Evolutionary conservation across 2,888 invertebrate genomes (phyloP).

Genomic region (Stegophylla sp.): DNA sequence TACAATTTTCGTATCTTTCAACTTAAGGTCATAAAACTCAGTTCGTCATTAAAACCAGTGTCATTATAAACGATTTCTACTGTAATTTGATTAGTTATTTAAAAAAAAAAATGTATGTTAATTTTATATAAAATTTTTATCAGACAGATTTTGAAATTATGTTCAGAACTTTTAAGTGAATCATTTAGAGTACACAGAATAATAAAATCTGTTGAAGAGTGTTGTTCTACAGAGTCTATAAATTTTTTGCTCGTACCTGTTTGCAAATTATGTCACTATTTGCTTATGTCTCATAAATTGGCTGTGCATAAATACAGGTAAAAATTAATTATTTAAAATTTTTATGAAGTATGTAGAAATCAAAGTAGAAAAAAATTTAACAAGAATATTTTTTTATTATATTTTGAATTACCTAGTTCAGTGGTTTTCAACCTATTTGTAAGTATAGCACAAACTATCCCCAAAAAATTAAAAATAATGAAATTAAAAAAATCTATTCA

Average conservation of each 20-base stretch:
- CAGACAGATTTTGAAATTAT: constrained; percentile 50
- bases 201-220: constrained; percentile 26
- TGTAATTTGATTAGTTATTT: too few relatives aligned
- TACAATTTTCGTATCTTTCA: too few relatives aligned
- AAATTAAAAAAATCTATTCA: too few relatives aligned
- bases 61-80: too few relatives aligned
- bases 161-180: constrained; percentile 46
- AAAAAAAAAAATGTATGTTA: not conserved
- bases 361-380: too few relatives aligned
- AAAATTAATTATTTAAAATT: constrained; percentile 62
- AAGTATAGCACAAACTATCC: too few relatives aligned
- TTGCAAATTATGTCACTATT: constrained; percentile 82
- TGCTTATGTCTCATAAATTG: constrained; percentile 80
- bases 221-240: constrained; percentile 39
- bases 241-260: constrained; percentile 67
- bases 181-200: constrained; percentile 51
- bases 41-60: too few relatives aligned
- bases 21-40: too few relatives aligned
- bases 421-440: not conserved
- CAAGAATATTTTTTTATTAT: too few relatives aligned
- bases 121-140: constrained; percentile 16
- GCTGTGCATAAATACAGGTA: constrained; percentile 86
- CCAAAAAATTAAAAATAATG: too few relatives aligned
- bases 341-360: not conserved
- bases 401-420: too few relatives aligned